phyloP scores from a whole-genome alignment of 1,140 invertebrate genomes.

The Pseudomyrmex dendroicus region DNA sequence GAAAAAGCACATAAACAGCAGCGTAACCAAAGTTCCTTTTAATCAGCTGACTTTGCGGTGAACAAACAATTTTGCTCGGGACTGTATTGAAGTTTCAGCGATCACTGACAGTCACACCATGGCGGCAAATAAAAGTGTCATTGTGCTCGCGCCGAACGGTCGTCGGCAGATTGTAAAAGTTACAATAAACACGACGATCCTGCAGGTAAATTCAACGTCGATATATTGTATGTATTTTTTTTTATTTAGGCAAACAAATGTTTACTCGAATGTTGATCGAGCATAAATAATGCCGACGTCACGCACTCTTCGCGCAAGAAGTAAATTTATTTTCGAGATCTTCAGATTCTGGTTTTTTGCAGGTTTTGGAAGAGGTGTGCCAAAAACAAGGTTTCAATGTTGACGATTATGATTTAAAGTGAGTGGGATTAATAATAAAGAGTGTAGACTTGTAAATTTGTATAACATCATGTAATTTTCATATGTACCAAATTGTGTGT shows the following conservation, averaged over 20 bases:
- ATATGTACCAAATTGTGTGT: not conserved
- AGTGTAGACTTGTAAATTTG: not conserved
- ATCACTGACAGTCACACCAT: constrained; percentile 60
- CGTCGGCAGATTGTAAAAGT: constrained; percentile 89
- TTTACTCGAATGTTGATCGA: not conserved
- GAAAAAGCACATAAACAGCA: not conserved
- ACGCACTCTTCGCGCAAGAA: not conserved
- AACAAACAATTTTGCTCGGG: not conserved
- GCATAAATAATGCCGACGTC: not conserved
- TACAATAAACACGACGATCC: constrained; percentile 89
- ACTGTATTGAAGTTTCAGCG: constrained; percentile 20
- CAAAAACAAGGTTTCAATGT: constrained; percentile 89
- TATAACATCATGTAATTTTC: constrained; percentile 14
- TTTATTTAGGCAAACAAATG: not conserved
- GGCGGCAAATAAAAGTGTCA: constrained; percentile 82
- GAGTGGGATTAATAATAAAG: constrained; percentile 50
- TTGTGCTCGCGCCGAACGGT: constrained; percentile 89
- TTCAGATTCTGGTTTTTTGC: not conserved
- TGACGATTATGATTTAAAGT: constrained; percentile 91
- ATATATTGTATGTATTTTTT: not conserved
- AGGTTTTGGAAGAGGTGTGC: constrained; percentile 93
- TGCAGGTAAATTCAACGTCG: constrained; percentile 86
- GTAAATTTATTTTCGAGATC: not conserved
- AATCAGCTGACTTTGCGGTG: constrained; percentile 37
- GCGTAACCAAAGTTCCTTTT: constrained; percentile 1